Evolutionary conservation across 2,888 invertebrate species (phyloP).

Genomic region (Andrena flavipes): DNA sequence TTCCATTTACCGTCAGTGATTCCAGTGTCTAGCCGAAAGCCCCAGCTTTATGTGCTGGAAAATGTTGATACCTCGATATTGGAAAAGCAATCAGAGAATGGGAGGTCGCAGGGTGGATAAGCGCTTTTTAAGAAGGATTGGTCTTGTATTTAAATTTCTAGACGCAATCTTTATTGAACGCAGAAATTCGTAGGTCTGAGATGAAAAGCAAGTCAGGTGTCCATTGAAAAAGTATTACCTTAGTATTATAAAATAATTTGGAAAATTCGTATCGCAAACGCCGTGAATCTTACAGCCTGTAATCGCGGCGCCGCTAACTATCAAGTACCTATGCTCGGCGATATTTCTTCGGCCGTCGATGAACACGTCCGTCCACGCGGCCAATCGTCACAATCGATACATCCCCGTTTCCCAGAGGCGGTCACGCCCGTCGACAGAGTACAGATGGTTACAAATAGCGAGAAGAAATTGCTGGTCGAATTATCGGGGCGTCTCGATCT

Average conservation of each 20-base stretch:
- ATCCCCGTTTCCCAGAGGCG: background rate
- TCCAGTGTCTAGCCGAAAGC: background rate
- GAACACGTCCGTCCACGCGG: background rate
- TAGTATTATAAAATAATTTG: no score
- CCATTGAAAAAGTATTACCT: no score
- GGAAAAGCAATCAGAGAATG: constrained; percentile 14
- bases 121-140: background rate
- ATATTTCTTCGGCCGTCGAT: background rate
- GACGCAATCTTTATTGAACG: background rate
- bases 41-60: background rate
- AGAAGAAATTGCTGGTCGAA: constrained; percentile 1
- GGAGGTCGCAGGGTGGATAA: background rate
- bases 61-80: constrained; percentile 22
- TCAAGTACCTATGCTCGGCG: background rate
- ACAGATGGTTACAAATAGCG: constrained; percentile 38
- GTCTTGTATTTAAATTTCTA: background rate
- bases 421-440: constrained; percentile 16
- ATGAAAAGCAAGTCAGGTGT: no score
- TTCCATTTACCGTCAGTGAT: background rate
- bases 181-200: no score
- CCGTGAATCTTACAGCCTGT: background rate
- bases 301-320: constrained; percentile 5
- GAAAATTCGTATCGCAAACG: no score
- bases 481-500: constrained; percentile 34
- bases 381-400: constrained; percentile 26